Conservation (phyloP, 2,888 invertebrate genomes). For the Elmis aenea region DNA sequence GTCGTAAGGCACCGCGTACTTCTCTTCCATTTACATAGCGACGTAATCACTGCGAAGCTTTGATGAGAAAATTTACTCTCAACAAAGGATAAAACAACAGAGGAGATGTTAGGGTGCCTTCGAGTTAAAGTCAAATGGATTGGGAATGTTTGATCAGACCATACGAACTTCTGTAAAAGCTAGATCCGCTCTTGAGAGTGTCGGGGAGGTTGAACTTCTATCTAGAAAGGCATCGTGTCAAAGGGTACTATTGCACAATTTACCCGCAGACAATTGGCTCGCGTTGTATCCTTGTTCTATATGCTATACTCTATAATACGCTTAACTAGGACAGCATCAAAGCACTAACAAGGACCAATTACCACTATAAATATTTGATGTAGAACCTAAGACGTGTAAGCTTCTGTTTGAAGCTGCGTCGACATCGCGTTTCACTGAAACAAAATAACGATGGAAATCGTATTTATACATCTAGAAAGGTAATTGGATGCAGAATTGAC, state of each 20-base stretch:
- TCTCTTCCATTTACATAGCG: slow-evolving; percentile 5
- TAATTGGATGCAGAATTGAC: no score
- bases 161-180: slow-evolving; percentile 12
- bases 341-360: no score
- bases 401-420: no score
- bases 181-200: slow-evolving; percentile 18
- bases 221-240: slow-evolving; percentile 12
- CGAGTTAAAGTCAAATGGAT: slow-evolving; percentile 16
- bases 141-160: slow-evolving; percentile 15
- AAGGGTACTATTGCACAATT: slow-evolving; percentile 14
- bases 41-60: slow-evolving; percentile 10
- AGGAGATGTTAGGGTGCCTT: slow-evolving; percentile 5
- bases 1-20: slow-evolving; percentile 2
- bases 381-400: no score
- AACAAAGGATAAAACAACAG: slow-evolving; percentile 10
- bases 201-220: slow-evolving; percentile 17
- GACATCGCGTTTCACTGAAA: no score
- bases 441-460: no score
- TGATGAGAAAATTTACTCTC: slow-evolving; percentile 11
- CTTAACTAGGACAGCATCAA: no score
- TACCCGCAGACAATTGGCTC: slow-evolving; percentile 14
- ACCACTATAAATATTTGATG: no score
- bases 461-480: no score
- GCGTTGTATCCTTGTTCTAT: no score
- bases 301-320: no score